Evolutionary conservation across 2,113 vertebrate genomes (phyloP), one percentile per base, ranked within the genome.

Genomic region (Centropus bengalensis): DNA sequence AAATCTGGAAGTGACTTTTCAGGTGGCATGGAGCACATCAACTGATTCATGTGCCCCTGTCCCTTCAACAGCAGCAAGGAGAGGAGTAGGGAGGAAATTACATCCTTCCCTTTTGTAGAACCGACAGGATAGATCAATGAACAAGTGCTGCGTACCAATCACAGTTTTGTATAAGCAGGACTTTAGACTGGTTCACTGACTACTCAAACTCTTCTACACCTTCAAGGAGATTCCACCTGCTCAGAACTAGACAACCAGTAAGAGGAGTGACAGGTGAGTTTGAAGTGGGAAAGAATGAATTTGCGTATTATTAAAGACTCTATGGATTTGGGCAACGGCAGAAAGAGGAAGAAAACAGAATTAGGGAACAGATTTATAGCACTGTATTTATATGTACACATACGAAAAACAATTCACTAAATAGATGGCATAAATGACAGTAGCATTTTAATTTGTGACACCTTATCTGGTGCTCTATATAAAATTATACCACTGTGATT

Each of bases 111-210:
- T 85, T 40, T 51, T 45, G 30, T 59, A 36, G 49, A 51, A 32
- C 6, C 40, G 52, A 36, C 22, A 21, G 2, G 3, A 16, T 20
- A 38, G 22, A 44, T 62, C 21, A 60, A 44, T 8, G 2, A 3
- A 5, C 24, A 28, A 66, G 6, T n/a, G 28, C 21, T 62, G 76
- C 27, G 45, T 70, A 71, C 60, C 21, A 75, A 3, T 6, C 14
- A 42, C 0, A 0, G 16, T 15, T 93, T 51, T 70, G 26, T 58
- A 33, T 11, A 32, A 58, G 10, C 27, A 59, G 3, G 18, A 38
- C 10, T 66, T 82, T 10, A 45, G 18, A 45, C n/a, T 55, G 38
- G 7, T n/a, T 70, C 44, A 42, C 27, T 73, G 45, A 21, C 62
- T 26, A 19, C 5, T 12, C 68, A 40, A 82, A 77, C 26, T 62